Evolutionary conservation across 2,113 vertebrate species (phyloP), one percentile per base, ranked within the genome.

Genomic region (Probosciger aterrimus): DNA sequence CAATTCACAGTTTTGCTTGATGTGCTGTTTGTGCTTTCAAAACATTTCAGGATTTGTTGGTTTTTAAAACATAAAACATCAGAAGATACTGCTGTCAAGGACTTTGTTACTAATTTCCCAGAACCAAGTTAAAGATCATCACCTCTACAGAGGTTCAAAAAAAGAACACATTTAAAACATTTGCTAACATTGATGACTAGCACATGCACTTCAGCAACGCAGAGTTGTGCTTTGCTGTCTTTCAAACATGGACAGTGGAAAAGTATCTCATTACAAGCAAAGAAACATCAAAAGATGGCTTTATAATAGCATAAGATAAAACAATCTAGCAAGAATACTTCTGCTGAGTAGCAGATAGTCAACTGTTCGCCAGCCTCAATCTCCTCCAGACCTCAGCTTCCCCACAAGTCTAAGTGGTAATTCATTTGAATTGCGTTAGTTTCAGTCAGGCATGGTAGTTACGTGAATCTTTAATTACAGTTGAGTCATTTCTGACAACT

Each of bases 331-430:
- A 44, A 28, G 31, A 82, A 33, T 27, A 71, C 2, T 25, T 60
- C 53, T 70, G 44, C 55, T 28, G 39, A 50, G 39, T 3, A 57
- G 39, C 28, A 69, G n/a, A 55, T 59, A 37, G 18, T 30, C 19
- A 59, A 15, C 53, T 55, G 18, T 50, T 59, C 14, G 37, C 18
- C 67, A 73, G 69, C 30, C 39, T 77, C 68, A 83, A n/a, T 41
- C 52, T 90, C 6, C 19, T 27, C 15, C 13, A 64, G 31, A 22
- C 31, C 47, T 71, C 55, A 63, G n/a, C 23, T 41, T 17, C 35
- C 62, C 6, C 49, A 28, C 0, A 2, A 3, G 0, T 18, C 18
- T n/a, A 27, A 86, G 65, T 1, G 12, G 11, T 3, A 35, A 17
- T 4, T 46, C 11, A 49, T 69, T 39, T 55, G 24, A 6, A 88